Base-by-base conservation (phyloP, 2,888 invertebrate genomes). In the Andrena praecox region DNA sequence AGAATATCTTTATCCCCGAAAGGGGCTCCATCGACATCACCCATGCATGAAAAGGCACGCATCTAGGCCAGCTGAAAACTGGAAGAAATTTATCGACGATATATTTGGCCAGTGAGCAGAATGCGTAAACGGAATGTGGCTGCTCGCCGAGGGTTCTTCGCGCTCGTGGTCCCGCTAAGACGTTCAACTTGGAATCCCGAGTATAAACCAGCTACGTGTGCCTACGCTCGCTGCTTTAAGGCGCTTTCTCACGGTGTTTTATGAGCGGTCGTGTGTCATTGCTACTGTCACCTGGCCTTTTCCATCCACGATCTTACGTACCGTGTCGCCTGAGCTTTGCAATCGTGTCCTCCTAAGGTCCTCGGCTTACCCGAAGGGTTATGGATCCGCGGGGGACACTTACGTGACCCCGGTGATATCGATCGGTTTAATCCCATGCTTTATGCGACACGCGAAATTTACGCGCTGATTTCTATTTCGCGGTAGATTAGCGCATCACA, bases 231-330 rank as follows among this genome's bases (percentile, higher is more conserved):
- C 62, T 48, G 73, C 82, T 79, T 82, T 72, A 84, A 87, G 83
- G 77, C 80, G 87, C 74, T 82, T 87, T 81, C 78, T 75, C 70
- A 72, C 79, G 74, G 70, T 89, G 84, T 82, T 89, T 88, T 88
- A 88, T 83, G 86, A 88, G 80, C 80, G 77, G 75, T 67, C 87
- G 86, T 86, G 87, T 82, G 89, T 88, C 88, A 89, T 89, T 81
- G 89, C 89, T 83, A 80, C 87, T 60, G 77, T 86, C 77, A 66
- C 48, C 59, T 33, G 48, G 48, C 60, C 66, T 62, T 69, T 59
- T 24, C 62, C 56, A 29, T 48, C 63, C 56, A 5, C 31, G 63
- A 63, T 74, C 60, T 27, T n/a, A 67, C 72, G 66, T 50, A 70
- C 73, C 66, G 64, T 60, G 35, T 10, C n/a, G 50, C 48, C 59